Base-by-base conservation (phyloP, 2,113 vertebrate species). In the Abramis brama region DNA sequence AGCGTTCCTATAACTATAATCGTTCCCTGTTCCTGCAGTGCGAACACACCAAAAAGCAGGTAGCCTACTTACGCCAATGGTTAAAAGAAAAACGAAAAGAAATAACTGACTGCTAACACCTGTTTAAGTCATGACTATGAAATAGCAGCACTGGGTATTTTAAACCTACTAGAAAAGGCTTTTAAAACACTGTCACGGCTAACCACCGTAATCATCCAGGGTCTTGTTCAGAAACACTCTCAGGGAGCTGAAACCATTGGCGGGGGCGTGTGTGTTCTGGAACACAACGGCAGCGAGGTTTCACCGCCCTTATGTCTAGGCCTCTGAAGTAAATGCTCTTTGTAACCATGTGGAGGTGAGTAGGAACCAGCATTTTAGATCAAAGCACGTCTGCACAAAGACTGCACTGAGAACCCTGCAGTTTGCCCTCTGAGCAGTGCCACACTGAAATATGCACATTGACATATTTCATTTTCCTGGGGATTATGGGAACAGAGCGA, bases 121-220 rank as follows among this genome's bases (percentile, higher is more conserved):
- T 4, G 19, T 71, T 11, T 71, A 21, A 21, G 19, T 39, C 68
- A 39, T 45, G 39, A 74, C 39, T 45, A 23, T 59, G 27, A 25
- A 59, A 62, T 9, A 12, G 71, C 17, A 84, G 27, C 52, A 62
- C n/a, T 15, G n/a, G 4, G 70, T 4, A 43, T 8, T 75, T 27
- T 27, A 43, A 74, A 25, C 39, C 36, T 10, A 13, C 36, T 62
- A 15, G n/a, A 80, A 64, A 45, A 60, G 6, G 12, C 59, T 74
- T 84, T 77, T 76, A 64, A 84, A 75, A 33, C 71, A 45, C 13
- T 36, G 47, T 57, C 76, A 78, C 10, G 15, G 57, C n/a, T 64
- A 45, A 45, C n/a, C 13, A 43, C 43, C 19, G 8, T 64, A 76
- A 50, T 77, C 83, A 77, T 73, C 55, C 23, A 13, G 45, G 43